Evolutionary conservation across 2,797 vertebrate genomes (phyloP).

Genomic region (Coregonus suidteri): DNA sequence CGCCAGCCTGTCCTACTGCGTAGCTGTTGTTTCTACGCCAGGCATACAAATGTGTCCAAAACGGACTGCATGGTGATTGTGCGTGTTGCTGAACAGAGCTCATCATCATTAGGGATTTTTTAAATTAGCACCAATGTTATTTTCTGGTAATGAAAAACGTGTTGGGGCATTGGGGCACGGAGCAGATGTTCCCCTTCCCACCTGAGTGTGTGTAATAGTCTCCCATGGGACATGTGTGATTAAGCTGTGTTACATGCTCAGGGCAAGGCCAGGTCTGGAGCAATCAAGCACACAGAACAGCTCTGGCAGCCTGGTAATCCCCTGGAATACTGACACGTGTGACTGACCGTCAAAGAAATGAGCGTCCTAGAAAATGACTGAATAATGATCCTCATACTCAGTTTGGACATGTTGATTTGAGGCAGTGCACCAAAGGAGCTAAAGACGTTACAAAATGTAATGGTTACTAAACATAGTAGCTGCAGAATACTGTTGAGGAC

Average conservation of each 20-base stretch:
- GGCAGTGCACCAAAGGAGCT: slow-evolving; percentile 37
- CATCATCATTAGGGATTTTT: not conserved
- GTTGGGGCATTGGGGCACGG: slow-evolving; percentile 54
- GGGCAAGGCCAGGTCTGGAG: slow-evolving; percentile 9
- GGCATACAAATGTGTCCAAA: slow-evolving; percentile 23
- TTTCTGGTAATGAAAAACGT: slow-evolving; percentile 58
- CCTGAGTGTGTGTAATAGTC: not conserved
- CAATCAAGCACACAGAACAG: slow-evolving; percentile 2
- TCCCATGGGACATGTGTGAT: not conserved
- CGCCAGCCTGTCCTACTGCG: slow-evolving; percentile 61
- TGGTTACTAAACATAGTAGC: not conserved
- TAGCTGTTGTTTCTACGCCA: slow-evolving; percentile 44
- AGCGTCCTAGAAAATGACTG: too few relatives aligned
- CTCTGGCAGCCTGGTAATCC: not conserved
- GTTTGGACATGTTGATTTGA: not conserved
- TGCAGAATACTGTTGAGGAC: not conserved
- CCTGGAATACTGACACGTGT: too few relatives aligned
- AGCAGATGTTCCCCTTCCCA: not conserved
- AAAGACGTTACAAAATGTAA: not conserved
- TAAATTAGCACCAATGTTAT: slow-evolving; percentile 33
- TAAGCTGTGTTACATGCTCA: slow-evolving; percentile 18
- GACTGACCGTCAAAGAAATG: too few relatives aligned
- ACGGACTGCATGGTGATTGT: not conserved
- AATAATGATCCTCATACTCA: not conserved
- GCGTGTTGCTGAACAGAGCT: slow-evolving; percentile 17